A percentile compares a stretch with the other conserved stretches of the same genome.
phyloP scores from a whole-genome alignment of 1,140 invertebrate genomes.

The Lasaia peninsularis region DNA sequence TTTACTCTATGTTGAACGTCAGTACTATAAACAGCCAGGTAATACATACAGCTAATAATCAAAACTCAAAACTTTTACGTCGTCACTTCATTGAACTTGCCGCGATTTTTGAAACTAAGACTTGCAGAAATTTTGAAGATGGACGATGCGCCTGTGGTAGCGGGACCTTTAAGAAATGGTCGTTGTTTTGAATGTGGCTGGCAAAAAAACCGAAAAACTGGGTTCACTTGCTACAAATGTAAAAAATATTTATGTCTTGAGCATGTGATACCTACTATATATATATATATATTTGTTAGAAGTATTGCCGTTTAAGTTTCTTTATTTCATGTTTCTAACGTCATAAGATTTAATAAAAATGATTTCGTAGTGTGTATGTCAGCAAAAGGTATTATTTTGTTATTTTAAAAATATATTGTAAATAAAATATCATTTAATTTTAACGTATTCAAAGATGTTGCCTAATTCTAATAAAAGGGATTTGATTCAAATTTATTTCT shows the following conservation, averaged over 20 bases:
- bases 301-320: neutral
- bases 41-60: no score
- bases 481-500: neutral
- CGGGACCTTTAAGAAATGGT: no score
- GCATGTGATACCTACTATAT: neutral
- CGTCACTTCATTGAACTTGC: no score
- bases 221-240: no score
- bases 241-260: neutral
- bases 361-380: neutral
- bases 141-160: no score
- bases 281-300: neutral
- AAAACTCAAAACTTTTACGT: no score
- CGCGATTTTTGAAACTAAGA: no score
- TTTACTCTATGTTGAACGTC: neutral
- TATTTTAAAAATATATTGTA: neutral
- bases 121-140: no score
- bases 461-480: neutral
- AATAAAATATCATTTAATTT: neutral
- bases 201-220: no score
- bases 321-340: neutral
- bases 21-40: neutral
- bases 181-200: no score
- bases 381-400: no score
- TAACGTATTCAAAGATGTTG: neutral
- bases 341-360: neutral